Percentiles rank a stretch among this genome's conserved stretches.
Conservation (phyloP, 2,113 vertebrate species). For the Callipepla squamata region DNA sequence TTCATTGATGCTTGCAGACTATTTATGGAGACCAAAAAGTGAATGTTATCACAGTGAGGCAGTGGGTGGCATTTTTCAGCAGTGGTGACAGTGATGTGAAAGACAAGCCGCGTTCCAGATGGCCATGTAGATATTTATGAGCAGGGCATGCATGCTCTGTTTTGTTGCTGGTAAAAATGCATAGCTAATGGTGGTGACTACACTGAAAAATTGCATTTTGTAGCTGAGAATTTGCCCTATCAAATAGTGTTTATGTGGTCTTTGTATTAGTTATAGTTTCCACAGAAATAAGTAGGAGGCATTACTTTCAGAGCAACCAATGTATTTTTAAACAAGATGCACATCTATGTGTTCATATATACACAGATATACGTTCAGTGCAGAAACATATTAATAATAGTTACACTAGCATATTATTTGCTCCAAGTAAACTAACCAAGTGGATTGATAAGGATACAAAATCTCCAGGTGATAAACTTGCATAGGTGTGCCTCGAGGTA, state of each 20-base stretch:
- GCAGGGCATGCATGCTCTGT: not conserved
- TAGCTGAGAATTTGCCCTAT: not conserved
- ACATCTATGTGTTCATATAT: not conserved
- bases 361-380: not conserved
- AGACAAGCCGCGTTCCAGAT: too few relatives aligned
- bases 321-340: not conserved
- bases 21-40: too few relatives aligned
- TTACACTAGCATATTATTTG: conserved; percentile 28
- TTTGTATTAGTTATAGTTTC: not conserved
- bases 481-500: not conserved
- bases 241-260: not conserved
- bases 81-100: not conserved
- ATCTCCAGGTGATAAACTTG: not conserved
- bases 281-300: not conserved
- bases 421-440: conserved; percentile 15
- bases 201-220: not conserved
- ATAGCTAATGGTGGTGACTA: not conserved
- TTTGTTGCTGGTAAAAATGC: not conserved
- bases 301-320: not conserved
- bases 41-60: too few relatives aligned
- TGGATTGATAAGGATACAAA: conserved; percentile 4
- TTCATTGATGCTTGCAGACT: too few relatives aligned
- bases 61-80: not conserved
- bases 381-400: conserved; percentile 8
- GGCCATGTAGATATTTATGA: not conserved